Evolutionary conservation across 2,113 vertebrate genomes (phyloP), one percentile per base, ranked within the genome.

Genomic region (Calyptommatus sinebrachiatus): DNA sequence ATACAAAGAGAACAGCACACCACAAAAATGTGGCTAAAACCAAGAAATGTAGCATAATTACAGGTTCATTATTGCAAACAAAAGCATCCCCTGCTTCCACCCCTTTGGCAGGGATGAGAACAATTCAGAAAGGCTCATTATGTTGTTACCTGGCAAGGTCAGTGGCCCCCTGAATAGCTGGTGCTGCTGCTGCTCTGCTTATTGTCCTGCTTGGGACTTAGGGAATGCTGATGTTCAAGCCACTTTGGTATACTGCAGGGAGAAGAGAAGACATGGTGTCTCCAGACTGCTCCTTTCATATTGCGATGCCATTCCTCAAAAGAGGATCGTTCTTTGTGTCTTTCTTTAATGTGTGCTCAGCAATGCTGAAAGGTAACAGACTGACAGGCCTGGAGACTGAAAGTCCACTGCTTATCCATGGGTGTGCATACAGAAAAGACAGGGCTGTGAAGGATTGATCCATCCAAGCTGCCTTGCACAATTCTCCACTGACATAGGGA

Each of bases 21-120:
- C 86, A 85, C 73, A 89, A 90, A 93, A 93, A 92, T 89, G 91
- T 46, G 81, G 86, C 86, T 91, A 90, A 92, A 93, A 86, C 91
- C 92, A 88, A 93, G 92, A 93, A 92, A 93, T 91, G 89, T 73
- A 89, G 89, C 89, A 85, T 93, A 93, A 93, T 93, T 93, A 91
- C 90, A 93, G 92, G 92, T 92, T 92, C 91, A 93, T 93, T 93
- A 93, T 0, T 86, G 91, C 90, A 93, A 92, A 93, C 92, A 93
- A 93, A 93, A 93, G 92, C 91, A 88, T 90, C 92, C 88, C 90
- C 73, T 1, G 81, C 90, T 90, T 90, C 91, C 89, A 91, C 91
- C 90, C 91, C 87, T 91, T 93, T 93, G 92, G 91, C 91, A 92
- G 88, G 90, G 87, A 92, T 74, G 5, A 83, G 85, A 90, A 88